Conservation (phyloP, 2,888 invertebrate genomes). For the Byasa hedistus region DNA sequence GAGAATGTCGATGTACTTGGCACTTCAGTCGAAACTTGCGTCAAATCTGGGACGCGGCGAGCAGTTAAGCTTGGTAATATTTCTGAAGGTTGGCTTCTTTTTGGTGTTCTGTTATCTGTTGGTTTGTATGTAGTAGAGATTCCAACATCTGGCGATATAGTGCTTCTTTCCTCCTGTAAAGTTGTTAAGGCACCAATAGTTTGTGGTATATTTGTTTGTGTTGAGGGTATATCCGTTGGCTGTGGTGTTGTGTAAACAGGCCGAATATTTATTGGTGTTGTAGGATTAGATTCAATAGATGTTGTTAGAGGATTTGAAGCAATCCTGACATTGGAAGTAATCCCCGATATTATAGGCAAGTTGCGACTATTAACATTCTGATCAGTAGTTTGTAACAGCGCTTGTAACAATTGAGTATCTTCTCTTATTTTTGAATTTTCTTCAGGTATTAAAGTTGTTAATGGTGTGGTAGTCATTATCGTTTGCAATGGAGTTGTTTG, state of each 20-base stretch:
- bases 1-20: slow-evolving; percentile 74
- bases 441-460: slow-evolving; percentile 53
- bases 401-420: slow-evolving; percentile 68
- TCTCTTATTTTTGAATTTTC: slow-evolving; percentile 67
- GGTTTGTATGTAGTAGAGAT: slow-evolving; percentile 68
- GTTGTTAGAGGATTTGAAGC: slow-evolving; percentile 66
- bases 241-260: slow-evolving; percentile 56
- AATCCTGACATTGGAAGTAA: slow-evolving; percentile 70
- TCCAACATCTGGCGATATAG: slow-evolving; percentile 53
- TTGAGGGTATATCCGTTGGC: slow-evolving; percentile 50
- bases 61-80: slow-evolving; percentile 44
- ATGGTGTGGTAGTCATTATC: slow-evolving; percentile 38
- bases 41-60: slow-evolving; percentile 45
- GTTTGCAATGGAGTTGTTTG: slow-evolving; percentile 41
- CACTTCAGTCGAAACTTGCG: slow-evolving; percentile 60
- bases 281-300: slow-evolving; percentile 60
- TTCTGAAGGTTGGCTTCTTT: slow-evolving; percentile 48
- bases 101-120: slow-evolving; percentile 50
- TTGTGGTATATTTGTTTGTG: slow-evolving; percentile 47
- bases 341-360: slow-evolving; percentile 61
- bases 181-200: slow-evolving; percentile 52
- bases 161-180: slow-evolving; percentile 50
- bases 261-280: slow-evolving; percentile 59
- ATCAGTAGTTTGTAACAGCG: slow-evolving; percentile 63
- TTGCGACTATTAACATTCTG: slow-evolving; percentile 51